Evolutionary conservation across 1,140 invertebrate species (phyloP).

Genomic region (Aphelinus certus): DNA sequence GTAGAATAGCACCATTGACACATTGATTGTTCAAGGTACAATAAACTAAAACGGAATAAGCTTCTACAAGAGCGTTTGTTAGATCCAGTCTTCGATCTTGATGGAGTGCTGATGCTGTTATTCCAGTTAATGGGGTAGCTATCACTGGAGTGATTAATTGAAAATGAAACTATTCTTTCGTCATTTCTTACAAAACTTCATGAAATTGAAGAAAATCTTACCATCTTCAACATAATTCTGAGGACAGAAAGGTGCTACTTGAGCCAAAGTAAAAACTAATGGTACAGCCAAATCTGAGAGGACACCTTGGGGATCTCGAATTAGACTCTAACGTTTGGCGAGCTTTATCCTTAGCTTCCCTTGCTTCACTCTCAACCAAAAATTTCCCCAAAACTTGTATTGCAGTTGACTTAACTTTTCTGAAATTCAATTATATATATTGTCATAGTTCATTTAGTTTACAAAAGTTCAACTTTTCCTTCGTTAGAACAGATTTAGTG

Average conservation of each 20-base stretch:
- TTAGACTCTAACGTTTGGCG: constrained; percentile 77
- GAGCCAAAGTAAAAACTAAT: constrained; percentile 65
- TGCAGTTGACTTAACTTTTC: constrained; percentile 72
- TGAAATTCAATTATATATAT: constrained; percentile 48
- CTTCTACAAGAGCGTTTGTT: constrained; percentile 71
- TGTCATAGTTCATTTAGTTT: too few species aligned
- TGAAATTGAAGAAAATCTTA: constrained; percentile 44
- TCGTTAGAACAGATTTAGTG: not conserved
- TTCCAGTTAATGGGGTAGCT: constrained; percentile 70
- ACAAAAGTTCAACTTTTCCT: not conserved
- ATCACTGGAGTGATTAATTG: constrained; percentile 67
- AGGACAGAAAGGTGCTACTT: constrained; percentile 66
- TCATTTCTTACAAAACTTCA: not conserved
- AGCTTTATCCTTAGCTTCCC: constrained; percentile 75
- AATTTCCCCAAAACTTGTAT: constrained; percentile 73
- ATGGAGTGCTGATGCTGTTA: constrained; percentile 69
- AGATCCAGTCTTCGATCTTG: constrained; percentile 70
- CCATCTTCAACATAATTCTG: constrained; percentile 69
- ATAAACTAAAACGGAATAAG: constrained; percentile 74
- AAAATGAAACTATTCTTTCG: too few species aligned
- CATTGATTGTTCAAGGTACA: constrained; percentile 68
- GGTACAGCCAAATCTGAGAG: constrained; percentile 62
- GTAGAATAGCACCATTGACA: constrained; percentile 60
- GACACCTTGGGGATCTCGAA: constrained; percentile 54
- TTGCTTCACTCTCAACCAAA: constrained; percentile 69